Conservation (phyloP, 1,140 invertebrate genomes). For the Carcinoscorpius rotundicauda region DNA sequence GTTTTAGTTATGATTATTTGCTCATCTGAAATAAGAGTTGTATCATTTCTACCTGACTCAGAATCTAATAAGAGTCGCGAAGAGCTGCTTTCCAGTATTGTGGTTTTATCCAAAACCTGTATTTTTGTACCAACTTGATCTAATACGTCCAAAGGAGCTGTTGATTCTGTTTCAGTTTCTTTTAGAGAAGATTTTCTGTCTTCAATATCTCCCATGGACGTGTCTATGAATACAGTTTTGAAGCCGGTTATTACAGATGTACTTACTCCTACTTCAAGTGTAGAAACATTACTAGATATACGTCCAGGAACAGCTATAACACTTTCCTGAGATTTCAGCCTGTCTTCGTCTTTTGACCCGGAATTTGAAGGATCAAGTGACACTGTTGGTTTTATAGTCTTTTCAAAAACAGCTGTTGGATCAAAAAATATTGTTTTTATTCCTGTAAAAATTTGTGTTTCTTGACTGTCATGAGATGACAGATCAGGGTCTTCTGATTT, state of each 20-base stretch:
- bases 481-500: no score
- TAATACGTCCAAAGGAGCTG: background rate
- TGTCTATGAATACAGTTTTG: conserved; percentile 1
- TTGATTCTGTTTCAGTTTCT: conserved; percentile 6
- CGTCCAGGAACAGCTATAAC: no score
- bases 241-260: background rate
- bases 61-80: background rate
- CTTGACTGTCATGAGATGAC: background rate
- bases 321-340: no score
- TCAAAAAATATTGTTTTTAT: conserved; percentile 17
- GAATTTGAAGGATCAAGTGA: no score
- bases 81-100: background rate
- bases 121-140: background rate
- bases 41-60: background rate
- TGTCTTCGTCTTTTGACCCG: no score
- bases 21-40: conserved; percentile 14
- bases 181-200: conserved; percentile 6
- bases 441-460: conserved; percentile 13
- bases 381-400: background rate
- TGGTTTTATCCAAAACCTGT: background rate
- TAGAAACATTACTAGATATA: no score
- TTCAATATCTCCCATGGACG: background rate
- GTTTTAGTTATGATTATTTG: conserved; percentile 13
- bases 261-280: no score
- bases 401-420: background rate